Base-by-base conservation (phyloP, 2,113 vertebrate genomes). In the Alaudala cheleensis region DNA sequence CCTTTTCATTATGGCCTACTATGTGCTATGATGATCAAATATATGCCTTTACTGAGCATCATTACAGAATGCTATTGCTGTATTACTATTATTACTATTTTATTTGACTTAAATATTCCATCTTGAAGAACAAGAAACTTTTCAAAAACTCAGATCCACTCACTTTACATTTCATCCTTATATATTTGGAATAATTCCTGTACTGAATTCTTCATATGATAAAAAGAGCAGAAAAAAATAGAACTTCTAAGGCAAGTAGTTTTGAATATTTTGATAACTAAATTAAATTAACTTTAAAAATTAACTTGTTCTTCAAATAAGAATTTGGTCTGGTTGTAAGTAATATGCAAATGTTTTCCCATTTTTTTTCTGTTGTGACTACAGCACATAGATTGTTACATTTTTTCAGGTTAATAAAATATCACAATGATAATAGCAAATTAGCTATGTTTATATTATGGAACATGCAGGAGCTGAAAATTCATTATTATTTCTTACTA, bases 401-500 rank as follows among this genome's bases (percentile, higher is more conserved):
- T 58, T 44, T 67, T 90, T 88, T 78, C 21, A 42, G 14, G 14
- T 51, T 80, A 64, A 78, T 58, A 53, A 70, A 71, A n/a, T 60
- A 5, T 49, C 65, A 11, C 11, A 67, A 16, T 5, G 1, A 2
- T 34, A 50, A 37, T 29, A 60, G 64, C 37, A 84, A 31, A 60
- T 44, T 60, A 64, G 31, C 42, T 88, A 16, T 60, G 23, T 31
- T 22, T 54, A n/a, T 71, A 14, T 62, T 47, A 37, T n/a, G 82
- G 53, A 69, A 54, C 39, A 44, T 34, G 44, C 29, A 33, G 15
- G 51, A 56, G 10, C 37, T 81, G 39, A 21, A 57, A 47, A 2
- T 89, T 96, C 24, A 88, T 94, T 37, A 15, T 94, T 76, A 10
- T 94, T 58, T 94, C 1, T 93, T 92, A 12, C 42, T 82, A 11